A percentile compares a stretch with the other conserved stretches of the same genome.
Conservation (phyloP, 2,888 invertebrate species). For the Bursaphelenchus okinawaensis region DNA sequence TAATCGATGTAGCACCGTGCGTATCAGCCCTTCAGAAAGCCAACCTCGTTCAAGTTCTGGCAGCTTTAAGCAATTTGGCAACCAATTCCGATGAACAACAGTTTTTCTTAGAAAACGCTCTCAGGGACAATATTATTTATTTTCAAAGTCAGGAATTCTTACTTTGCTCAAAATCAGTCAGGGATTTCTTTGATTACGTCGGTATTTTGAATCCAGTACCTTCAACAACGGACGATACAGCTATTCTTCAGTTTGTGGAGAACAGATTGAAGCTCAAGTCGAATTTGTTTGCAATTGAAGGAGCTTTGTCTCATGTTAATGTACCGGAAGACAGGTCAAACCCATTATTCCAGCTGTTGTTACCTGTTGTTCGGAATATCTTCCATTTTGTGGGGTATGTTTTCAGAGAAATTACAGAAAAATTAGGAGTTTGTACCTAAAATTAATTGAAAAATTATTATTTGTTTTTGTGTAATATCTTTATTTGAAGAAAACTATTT, state of each 20-base stretch:
- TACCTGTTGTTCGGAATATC: constrained; percentile 29
- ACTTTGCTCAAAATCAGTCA: background rate
- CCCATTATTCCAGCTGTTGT: constrained; percentile 31
- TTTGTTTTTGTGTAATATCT: no score
- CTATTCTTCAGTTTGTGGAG: constrained; percentile 14
- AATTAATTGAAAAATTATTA: constrained; percentile 18
- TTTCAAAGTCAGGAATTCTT: constrained; percentile 19
- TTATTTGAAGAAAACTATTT: no score
- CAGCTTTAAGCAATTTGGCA: constrained; percentile 37
- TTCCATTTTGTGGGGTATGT: constrained; percentile 31
- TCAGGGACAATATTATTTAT: constrained; percentile 24
- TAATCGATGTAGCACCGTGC: constrained; percentile 19
- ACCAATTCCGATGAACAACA: constrained; percentile 20
- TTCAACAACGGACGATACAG: constrained; percentile 17
- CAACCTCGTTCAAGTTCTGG: constrained; percentile 37
- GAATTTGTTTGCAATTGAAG: constrained; percentile 34
- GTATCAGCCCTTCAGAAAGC: constrained; percentile 43
- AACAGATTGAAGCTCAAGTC: constrained; percentile 36
- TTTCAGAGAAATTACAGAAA: no score
- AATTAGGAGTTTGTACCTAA: background rate
- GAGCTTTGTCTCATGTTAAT: constrained; percentile 34
- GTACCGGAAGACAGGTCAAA: constrained; percentile 25
- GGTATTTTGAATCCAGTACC: constrained; percentile 23
- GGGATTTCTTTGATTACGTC: constrained; percentile 23
- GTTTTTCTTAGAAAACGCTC: constrained; percentile 24